Evolutionary conservation across 1,140 invertebrate species (phyloP).

Genomic region (Platyscapa corneri): DNA sequence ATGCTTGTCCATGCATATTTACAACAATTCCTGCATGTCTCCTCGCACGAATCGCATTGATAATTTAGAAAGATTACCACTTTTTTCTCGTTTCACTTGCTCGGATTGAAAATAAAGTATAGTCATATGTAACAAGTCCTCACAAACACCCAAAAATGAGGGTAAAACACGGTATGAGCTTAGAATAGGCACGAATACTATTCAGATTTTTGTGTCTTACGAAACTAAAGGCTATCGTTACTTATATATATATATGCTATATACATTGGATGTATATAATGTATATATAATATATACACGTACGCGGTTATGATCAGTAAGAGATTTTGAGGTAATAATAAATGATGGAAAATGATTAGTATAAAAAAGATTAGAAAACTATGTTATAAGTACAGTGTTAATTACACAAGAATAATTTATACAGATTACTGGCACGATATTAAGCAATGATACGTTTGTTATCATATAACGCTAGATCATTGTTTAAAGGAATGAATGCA

Average conservation of each 20-base stretch:
- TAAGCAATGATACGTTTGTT: background rate
- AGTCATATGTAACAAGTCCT: background rate
- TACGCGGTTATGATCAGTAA: background rate
- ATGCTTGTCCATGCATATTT: constrained; percentile 17
- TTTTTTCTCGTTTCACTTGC: background rate
- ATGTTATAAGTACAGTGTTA: constrained; percentile 42
- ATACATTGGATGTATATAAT: background rate
- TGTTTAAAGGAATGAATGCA: background rate
- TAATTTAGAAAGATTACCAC: constrained; percentile 2
- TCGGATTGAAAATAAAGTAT: background rate
- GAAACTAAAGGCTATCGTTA: constrained; percentile 28
- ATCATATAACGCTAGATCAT: background rate
- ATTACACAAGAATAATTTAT: constrained; percentile 36
- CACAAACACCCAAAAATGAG: background rate
- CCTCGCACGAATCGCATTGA: background rate
- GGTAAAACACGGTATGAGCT: background rate
- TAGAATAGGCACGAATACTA: constrained; percentile 37
- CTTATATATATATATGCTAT: background rate
- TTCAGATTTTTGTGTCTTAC: constrained; percentile 20
- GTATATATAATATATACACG: background rate
- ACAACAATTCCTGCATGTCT: background rate
- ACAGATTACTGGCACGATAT: constrained; percentile 47
- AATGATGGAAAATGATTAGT: constrained; percentile 30
- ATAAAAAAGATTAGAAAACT: constrained; percentile 49
- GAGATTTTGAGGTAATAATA: background rate